Evolutionary conservation across 2,888 invertebrate species (phyloP).

Genomic region (Lasioglossum oenotherae): DNA sequence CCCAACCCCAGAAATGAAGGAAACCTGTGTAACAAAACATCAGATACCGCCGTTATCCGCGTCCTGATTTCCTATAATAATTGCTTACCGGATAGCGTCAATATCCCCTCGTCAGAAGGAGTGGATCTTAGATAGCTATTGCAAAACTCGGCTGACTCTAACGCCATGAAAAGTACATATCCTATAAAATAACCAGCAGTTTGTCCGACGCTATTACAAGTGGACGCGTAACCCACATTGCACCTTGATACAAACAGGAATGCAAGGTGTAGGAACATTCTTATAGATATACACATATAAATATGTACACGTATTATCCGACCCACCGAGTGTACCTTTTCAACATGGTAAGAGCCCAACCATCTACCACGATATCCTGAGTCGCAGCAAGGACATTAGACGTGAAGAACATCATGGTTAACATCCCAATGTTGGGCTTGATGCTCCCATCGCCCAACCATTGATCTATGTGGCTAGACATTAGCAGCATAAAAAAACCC

Average conservation of each 20-base stretch:
- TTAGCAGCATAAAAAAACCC: slow-evolving; percentile 94
- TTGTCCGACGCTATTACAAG: slow-evolving; percentile 99
- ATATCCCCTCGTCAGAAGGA: slow-evolving; percentile 90
- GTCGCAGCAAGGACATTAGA: slow-evolving; percentile 99
- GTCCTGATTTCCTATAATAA: slow-evolving; percentile 24
- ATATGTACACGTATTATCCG: neutral
- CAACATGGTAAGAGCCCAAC: slow-evolving; percentile 99
- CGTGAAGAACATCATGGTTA: slow-evolving; percentile 95
- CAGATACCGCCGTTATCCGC: neutral
- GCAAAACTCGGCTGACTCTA: slow-evolving; percentile 98
- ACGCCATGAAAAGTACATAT: slow-evolving; percentile 97
- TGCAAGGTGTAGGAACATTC: neutral
- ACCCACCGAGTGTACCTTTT: slow-evolving; percentile 87
- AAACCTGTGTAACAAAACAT: slow-evolving; percentile 88
- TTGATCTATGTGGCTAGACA: slow-evolving; percentile 91
- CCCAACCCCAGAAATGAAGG: slow-evolving; percentile 97
- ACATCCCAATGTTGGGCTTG: slow-evolving; percentile 89
- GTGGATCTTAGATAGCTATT: slow-evolving; percentile 93
- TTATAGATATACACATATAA: neutral
- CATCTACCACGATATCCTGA: slow-evolving; percentile 99
- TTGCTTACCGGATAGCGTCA: slow-evolving; percentile 87
- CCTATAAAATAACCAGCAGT: slow-evolving; percentile 99
- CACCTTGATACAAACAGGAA: slow-evolving; percentile 42
- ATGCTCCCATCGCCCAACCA: slow-evolving; percentile 90
- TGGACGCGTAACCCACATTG: slow-evolving; percentile 99